phyloP scores from a whole-genome alignment of 2,888 invertebrate genomes.

The Limnephilus lunatus region DNA sequence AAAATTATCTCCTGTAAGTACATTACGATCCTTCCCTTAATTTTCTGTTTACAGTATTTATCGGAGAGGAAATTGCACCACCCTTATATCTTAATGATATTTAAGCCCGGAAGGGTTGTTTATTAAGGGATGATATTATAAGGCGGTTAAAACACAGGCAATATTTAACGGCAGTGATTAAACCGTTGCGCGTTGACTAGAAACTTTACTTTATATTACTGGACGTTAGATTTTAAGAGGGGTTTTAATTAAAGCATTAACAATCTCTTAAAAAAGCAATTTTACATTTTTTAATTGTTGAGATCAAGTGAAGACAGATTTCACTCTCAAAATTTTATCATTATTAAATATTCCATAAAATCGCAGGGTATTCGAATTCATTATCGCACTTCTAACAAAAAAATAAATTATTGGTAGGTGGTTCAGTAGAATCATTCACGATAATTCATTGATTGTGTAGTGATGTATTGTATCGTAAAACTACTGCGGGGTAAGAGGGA shows the following conservation, averaged over 20 bases:
- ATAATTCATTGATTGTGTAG: too few species aligned
- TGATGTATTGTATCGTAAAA: too few species aligned
- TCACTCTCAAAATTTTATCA: background rate
- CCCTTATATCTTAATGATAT: slow-evolving; percentile 46
- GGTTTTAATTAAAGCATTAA: slow-evolving; percentile 22
- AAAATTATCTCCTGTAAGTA: background rate
- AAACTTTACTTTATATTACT: slow-evolving; percentile 18
- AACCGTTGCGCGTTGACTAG: slow-evolving; percentile 8
- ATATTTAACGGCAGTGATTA: slow-evolving; percentile 41
- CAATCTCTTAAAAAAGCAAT: background rate
- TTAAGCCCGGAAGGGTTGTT: slow-evolving; percentile 44
- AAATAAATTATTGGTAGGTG: too few species aligned
- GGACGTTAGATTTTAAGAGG: background rate
- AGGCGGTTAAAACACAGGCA: slow-evolving; percentile 18
- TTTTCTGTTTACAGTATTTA: slow-evolving; percentile 18
- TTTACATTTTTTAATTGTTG: background rate
- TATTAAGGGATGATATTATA: slow-evolving; percentile 44
- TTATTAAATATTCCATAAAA: background rate
- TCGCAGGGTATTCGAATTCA: background rate
- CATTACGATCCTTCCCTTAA: background rate
- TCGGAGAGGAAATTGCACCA: slow-evolving; percentile 42
- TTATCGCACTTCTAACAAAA: background rate
- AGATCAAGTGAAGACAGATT: background rate
- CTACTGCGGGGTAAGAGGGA: too few species aligned
- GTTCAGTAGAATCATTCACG: too few species aligned